phyloP scores from a whole-genome alignment of 2,113 vertebrate species.

The Tympanuchus pallidicinctus region DNA sequence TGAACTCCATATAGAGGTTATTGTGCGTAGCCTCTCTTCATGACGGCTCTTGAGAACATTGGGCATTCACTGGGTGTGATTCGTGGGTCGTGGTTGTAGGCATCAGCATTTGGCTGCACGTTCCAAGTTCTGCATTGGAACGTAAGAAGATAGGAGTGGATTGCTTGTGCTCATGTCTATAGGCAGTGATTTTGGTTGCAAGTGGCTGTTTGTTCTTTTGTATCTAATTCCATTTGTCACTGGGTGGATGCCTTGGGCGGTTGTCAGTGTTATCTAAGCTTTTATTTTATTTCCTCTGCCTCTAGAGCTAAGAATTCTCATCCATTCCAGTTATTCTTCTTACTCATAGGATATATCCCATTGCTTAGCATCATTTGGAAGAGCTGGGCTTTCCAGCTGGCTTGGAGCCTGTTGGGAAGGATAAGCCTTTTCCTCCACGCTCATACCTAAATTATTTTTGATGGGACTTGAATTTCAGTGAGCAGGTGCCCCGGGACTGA shows the following conservation, averaged over 20 bases:
- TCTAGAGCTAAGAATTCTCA: background rate
- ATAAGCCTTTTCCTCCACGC: background rate
- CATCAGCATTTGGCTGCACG: accelerated
- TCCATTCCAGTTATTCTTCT: background rate
- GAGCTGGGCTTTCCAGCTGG: background rate
- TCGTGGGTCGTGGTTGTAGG: background rate
- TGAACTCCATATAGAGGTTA: background rate
- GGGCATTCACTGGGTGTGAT: background rate
- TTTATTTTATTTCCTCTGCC: background rate
- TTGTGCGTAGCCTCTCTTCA: background rate
- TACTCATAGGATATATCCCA: background rate
- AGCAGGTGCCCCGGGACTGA: conserved; percentile 54
- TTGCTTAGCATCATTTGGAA: background rate
- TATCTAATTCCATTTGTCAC: background rate
- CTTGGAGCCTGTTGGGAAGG: background rate
- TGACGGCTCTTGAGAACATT: accelerated
- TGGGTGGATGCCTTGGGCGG: conserved; percentile 1
- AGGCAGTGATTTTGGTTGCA: background rate
- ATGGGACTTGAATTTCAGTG: background rate
- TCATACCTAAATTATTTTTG: conserved; percentile 26
- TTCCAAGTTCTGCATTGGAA: background rate
- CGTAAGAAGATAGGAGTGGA: background rate
- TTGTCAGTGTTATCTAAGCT: conserved; percentile 10
- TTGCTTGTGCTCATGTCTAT: background rate
- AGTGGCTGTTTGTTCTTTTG: background rate